A percentile compares a stretch with the other conserved stretches of the same genome.
Conservation (phyloP, 1,140 invertebrate species). For the Hylaeus volcanicus region DNA sequence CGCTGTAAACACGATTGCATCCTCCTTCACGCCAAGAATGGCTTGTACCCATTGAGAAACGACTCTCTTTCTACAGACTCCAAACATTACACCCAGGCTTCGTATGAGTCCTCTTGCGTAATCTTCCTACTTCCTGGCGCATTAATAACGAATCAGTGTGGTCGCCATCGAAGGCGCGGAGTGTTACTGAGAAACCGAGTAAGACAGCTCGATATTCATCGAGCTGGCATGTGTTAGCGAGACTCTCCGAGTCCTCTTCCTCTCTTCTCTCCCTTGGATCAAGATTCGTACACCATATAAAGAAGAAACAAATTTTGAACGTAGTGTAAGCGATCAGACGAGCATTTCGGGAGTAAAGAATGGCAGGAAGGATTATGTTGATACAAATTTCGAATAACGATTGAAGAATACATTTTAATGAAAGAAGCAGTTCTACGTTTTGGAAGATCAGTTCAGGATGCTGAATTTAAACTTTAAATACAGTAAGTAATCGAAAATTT, state of each 20-base stretch:
- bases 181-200: neutral
- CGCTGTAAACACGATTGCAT: neutral
- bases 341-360: neutral
- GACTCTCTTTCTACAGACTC: neutral
- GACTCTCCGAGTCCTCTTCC: too few species aligned
- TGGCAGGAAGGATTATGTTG: too few species aligned
- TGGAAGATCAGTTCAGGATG: too few species aligned
- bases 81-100: neutral
- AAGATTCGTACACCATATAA: neutral
- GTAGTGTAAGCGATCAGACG: neutral
- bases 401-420: too few species aligned
- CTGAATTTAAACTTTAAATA: too few species aligned
- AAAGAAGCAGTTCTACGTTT: too few species aligned
- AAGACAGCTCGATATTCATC: neutral
- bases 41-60: neutral
- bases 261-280: too few species aligned
- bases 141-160: slow-evolving; percentile 7
- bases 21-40: neutral
- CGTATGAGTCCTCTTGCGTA: neutral
- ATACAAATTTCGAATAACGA: too few species aligned
- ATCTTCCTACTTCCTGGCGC: neutral
- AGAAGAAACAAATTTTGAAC: neutral
- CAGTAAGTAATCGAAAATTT: too few species aligned
- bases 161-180: neutral
- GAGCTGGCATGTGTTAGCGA: neutral